Conservation (phyloP, 2,888 invertebrate genomes). For the Harpalus rufipes region DNA sequence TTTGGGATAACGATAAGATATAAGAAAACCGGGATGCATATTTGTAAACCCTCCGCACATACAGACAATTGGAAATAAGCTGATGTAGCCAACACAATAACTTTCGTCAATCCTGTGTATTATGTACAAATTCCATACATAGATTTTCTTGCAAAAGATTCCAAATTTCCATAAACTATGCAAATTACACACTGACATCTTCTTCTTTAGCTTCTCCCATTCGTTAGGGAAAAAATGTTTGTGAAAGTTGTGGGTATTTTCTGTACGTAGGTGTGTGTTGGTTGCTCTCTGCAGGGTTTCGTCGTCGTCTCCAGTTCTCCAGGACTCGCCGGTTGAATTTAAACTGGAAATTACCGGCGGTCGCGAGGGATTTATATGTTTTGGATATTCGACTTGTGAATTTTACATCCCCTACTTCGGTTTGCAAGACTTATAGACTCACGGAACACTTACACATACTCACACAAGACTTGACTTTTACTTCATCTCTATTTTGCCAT, state of each 20-base stretch:
- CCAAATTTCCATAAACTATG: no score
- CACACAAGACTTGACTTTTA: slow-evolving; percentile 16
- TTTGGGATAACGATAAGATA: slow-evolving; percentile 36
- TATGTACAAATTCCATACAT: background rate
- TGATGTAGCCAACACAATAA: background rate
- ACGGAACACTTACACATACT: background rate
- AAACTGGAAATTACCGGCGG: slow-evolving; percentile 65
- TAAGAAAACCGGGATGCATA: slow-evolving; percentile 8
- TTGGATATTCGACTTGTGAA: slow-evolving; percentile 65
- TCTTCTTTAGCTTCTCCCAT: no score
- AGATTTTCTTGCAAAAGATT: background rate
- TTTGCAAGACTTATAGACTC: slow-evolving; percentile 7
- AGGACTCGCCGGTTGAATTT: slow-evolving; percentile 60
- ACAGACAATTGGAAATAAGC: background rate
- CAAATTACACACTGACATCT: no score
- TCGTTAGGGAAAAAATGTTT: background rate
- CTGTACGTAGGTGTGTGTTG: background rate
- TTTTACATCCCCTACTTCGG: slow-evolving; percentile 54
- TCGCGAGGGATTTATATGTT: slow-evolving; percentile 63
- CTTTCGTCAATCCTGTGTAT: no score
- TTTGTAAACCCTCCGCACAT: background rate
- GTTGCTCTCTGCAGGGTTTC: slow-evolving; percentile 1
- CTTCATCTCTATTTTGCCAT: background rate
- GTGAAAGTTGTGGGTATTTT: background rate
- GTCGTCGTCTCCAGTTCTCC: slow-evolving; percentile 13